Percentiles rank a stretch among this genome's conserved stretches.
Evolutionary conservation across 1,140 invertebrate species (phyloP).

Genomic region (Plectus sambesii): DNA sequence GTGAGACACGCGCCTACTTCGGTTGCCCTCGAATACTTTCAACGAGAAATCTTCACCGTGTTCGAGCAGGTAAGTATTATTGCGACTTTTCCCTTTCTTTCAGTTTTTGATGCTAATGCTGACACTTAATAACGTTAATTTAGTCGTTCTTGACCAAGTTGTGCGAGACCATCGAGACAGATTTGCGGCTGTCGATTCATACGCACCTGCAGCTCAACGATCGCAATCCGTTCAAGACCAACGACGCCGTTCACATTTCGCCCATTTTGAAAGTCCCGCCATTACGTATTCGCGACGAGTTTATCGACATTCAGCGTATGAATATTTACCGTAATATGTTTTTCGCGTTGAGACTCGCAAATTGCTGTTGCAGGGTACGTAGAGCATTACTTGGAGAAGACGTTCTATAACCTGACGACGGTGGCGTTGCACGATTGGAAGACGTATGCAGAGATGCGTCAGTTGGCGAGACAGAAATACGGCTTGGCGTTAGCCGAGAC

Average conservation of each 20-base stretch:
- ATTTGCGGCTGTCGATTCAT: constrained; percentile 75
- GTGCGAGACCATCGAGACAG: constrained; percentile 75
- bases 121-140: too few species aligned
- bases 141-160: constrained; percentile 63
- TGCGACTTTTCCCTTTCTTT: too few species aligned
- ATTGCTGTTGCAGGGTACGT: constrained; percentile 53
- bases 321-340: not conserved
- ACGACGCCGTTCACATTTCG: constrained; percentile 51
- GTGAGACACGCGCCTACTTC: too few species aligned
- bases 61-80: too few species aligned
- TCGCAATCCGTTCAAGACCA: constrained; percentile 62
- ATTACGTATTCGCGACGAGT: constrained; percentile 48
- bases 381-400: constrained; percentile 82
- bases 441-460: constrained; percentile 89
- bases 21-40: too few species aligned
- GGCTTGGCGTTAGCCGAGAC: constrained; percentile 69
- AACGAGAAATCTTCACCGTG: too few species aligned
- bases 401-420: constrained; percentile 93
- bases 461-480: constrained; percentile 74
- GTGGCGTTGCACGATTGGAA: constrained; percentile 94
- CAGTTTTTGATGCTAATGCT: too few species aligned
- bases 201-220: constrained; percentile 73
- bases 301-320: constrained; percentile 49
- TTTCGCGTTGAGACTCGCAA: constrained; percentile 11
- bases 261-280: constrained; percentile 53